Evolutionary conservation across 2,797 vertebrate genomes (phyloP), one percentile per base, ranked within the genome.

Genomic region (Paguma larvata): DNA sequence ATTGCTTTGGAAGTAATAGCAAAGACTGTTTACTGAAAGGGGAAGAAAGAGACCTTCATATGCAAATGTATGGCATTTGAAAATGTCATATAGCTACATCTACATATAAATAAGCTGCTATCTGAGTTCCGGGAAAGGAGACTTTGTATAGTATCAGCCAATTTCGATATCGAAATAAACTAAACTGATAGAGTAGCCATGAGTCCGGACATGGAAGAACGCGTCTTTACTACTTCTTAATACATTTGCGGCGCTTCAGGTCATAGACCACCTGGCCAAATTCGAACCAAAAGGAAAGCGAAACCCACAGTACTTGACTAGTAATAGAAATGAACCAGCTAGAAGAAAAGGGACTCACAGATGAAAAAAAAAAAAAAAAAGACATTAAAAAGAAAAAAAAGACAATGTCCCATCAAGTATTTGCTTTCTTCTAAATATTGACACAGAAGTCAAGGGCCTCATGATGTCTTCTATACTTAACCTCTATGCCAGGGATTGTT

Each of bases 21-120:
- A 97, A 97, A 97, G 91, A 97, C 97, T 98, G 97, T 99, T 99
- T 98, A 98, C 98, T 98, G 85, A 79, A 98, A 98, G 94, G 59
- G 83, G n/a, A 34, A 95, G 91, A 95, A 96, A 96, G 86, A 98
- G 92, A 98, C 98, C 98, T 98, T 99, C 98, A 97, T 98, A 99
- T 99, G 99, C 98, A 99, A 99, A 99, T 99, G 48, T 96, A 97
- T 99, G 99, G 98, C 98, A 99, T 99, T 99, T 99, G 97, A 97
- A 99, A 99, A 99, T 99, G 99, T 99, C 99, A 99, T 98, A 98
- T 98, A 98, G 98, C 98, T 93, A 89, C 98, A 98, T 99, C 98
- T 99, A 98, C 98, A 99, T 99, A 98, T 98, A 99, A 99, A 99
- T 98, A 98, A 99, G 98, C 97, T 90, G 32, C 97, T 98, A 96